A percentile compares a stretch with the other conserved stretches of the same genome.
phyloP scores from a whole-genome alignment of 2,113 vertebrate species.

The Eurystomus gularis region DNA sequence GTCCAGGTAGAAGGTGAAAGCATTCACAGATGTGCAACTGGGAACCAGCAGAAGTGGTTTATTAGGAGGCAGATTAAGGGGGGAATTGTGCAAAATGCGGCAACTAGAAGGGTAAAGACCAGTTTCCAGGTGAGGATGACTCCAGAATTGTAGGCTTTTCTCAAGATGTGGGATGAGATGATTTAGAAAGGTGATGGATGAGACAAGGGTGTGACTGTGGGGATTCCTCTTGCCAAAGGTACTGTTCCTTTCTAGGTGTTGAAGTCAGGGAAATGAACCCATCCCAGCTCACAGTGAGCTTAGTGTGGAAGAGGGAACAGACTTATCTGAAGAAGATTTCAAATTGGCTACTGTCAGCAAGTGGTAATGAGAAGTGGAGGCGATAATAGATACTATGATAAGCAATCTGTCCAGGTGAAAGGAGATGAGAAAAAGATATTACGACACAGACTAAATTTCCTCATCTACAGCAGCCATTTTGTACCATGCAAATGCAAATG shows the following conservation, averaged over 20 bases:
- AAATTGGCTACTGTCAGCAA: slow-evolving; percentile 2
- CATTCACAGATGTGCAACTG: not conserved
- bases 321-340: not conserved
- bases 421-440: not conserved
- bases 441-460: not conserved
- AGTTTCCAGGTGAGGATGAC: not conserved
- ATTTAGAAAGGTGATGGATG: not conserved
- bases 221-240: not conserved
- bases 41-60: not conserved
- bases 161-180: not conserved
- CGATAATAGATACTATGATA: slow-evolving; percentile 25
- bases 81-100: not conserved
- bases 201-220: not conserved
- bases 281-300: not conserved
- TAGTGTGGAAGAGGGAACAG: not conserved
- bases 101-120: not conserved
- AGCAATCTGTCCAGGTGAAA: not conserved
- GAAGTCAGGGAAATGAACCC: not conserved
- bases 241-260: not conserved
- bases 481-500: not conserved
- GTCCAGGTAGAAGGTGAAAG: not conserved
- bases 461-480: not conserved
- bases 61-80: not conserved
- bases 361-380: slow-evolving; percentile 20
- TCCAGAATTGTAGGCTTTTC: not conserved